Base-by-base conservation (phyloP, 2,888 invertebrate genomes). In the Autographa pulchrina region DNA sequence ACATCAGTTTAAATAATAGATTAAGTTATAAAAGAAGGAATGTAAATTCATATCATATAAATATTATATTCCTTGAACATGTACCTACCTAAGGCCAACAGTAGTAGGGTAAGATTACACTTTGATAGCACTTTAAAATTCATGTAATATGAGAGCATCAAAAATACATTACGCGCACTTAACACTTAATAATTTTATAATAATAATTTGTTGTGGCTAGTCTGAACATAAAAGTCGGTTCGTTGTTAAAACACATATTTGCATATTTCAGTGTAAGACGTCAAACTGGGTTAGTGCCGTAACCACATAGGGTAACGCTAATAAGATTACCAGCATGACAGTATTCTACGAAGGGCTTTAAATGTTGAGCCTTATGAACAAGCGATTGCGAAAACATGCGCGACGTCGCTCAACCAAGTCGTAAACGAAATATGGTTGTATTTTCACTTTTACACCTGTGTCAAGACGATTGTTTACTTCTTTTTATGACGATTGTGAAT, bases 371-470 rank as follows among this genome's bases (percentile, higher is more conserved):
- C 70, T 82, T 82, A 70, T 65, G 68, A 75, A 85, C 74, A 83
- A 82, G 83, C 81, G 79, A 75, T 81, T 82, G 85, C 81, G 63
- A 86, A 85, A 83, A 86, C 80, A 81, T 77, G 79, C 74, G 74
- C 77, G 72, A 62, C 70, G 77, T 70, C 75, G 73, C 64, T 69
- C 73, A 80, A 70, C 35, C 56, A 75, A 82, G 83, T 82, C 85
- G 81, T 87, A 86, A 88, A 89, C 86, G 83, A 89, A 90, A 89
- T 86, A 84, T 86, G 81, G 85, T 88, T 88, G 86, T 85, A 89
- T 88, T 89, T 90, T 90, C 89, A 89, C 90, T 88, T 91, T 89
- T 89, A 88, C 93, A 94, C 92, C 92, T 93, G 94, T 91, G 92
- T 92, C 91, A 92, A 93, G 92, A 91, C 88, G 85, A 88, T 88